Conservation (phyloP, 2,113 vertebrate species). For the Gorsachius goisagi region DNA sequence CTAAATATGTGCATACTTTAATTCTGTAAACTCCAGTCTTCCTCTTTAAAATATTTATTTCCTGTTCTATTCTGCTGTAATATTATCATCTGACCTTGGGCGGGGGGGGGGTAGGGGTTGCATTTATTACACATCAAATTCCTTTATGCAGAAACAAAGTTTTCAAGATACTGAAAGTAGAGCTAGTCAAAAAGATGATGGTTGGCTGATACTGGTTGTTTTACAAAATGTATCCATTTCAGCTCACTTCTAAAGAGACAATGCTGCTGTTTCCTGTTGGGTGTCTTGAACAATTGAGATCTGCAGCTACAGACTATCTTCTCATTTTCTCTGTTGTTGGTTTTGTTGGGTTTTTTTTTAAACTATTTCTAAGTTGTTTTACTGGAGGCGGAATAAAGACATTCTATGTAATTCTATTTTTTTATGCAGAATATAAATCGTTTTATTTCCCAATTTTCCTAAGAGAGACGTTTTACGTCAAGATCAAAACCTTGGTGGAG, state of each 20-base stretch:
- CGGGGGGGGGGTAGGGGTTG: too few relatives aligned
- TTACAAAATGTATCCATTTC: background rate
- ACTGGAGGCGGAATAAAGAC: background rate
- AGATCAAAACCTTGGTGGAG: background rate
- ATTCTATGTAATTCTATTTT: background rate
- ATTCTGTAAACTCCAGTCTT: background rate
- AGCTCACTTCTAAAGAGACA: background rate
- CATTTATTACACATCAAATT: background rate
- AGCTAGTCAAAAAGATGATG: background rate
- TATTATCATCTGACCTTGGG: background rate
- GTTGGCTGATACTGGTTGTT: background rate
- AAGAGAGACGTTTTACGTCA: background rate
- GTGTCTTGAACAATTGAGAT: background rate
- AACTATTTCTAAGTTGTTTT: background rate
- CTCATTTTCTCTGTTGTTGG: background rate
- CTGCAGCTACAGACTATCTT: background rate
- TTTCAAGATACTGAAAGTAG: background rate
- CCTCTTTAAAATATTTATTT: background rate
- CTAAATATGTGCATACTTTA: background rate
- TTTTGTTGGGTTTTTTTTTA: background rate
- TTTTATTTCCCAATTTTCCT: background rate
- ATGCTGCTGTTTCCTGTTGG: background rate
- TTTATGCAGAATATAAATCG: background rate
- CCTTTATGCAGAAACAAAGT: background rate
- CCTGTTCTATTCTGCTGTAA: background rate